Evolutionary conservation across 2,113 vertebrate genomes (phyloP).

Genomic region (Anoplopoma fimbria): DNA sequence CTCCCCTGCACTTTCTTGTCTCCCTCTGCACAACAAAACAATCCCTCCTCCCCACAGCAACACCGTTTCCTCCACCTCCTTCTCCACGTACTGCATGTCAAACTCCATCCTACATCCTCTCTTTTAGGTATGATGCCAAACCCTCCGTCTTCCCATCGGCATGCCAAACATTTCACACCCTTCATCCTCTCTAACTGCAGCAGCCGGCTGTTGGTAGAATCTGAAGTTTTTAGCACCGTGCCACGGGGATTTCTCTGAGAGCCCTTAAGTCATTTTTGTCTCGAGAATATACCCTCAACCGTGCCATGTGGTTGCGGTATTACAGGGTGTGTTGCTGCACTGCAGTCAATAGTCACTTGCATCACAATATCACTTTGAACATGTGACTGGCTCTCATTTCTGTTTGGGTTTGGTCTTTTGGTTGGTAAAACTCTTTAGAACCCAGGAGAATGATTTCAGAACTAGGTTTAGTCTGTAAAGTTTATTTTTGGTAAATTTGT

Average conservation of each 20-base stretch:
- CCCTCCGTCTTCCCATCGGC: neutral
- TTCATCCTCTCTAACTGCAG: conserved; percentile 42
- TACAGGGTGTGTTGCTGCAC: neutral
- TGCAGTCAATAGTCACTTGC: neutral
- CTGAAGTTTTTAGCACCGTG: conserved; percentile 32
- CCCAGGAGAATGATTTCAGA: neutral
- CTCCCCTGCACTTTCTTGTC: neutral
- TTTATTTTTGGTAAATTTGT: neutral
- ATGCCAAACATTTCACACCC: conserved; percentile 40
- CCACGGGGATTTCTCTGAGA: conserved; percentile 33
- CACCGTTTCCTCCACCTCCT: neutral
- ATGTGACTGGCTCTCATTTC: conserved; percentile 10
- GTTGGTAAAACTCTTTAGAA: neutral
- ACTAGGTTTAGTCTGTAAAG: neutral
- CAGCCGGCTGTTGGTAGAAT: conserved; percentile 7
- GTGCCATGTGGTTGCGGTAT: neutral
- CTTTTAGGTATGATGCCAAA: neutral
- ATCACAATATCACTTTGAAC: neutral
- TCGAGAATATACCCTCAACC: conserved; percentile 9
- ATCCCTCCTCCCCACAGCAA: neutral
- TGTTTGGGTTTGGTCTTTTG: neutral
- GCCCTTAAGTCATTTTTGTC: conserved; percentile 35
- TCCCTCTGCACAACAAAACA: conserved; percentile 18
- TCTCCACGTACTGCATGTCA: neutral
- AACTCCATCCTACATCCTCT: conserved; percentile 12